Conservation (phyloP, 2,888 invertebrate species). For the Aradus depressus region DNA sequence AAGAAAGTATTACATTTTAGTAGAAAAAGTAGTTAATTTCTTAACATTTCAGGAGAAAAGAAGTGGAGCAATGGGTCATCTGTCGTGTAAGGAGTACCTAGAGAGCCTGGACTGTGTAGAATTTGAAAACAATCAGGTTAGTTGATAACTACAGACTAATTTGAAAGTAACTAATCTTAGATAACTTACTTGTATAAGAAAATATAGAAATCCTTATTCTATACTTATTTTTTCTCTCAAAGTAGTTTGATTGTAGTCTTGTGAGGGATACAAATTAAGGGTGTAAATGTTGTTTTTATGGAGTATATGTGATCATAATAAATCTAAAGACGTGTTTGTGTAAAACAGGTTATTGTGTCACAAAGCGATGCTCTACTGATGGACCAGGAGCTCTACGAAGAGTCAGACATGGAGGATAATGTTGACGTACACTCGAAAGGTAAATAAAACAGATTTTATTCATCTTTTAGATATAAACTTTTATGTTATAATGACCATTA, state of each 20-base stretch:
- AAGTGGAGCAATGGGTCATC: not conserved
- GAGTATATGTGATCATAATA: not conserved
- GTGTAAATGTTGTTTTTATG: too few species aligned
- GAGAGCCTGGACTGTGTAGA: conserved; percentile 11
- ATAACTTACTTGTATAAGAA: too few species aligned
- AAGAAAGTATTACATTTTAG: not conserved
- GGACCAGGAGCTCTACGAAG: conserved; percentile 7
- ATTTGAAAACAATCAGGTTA: conserved; percentile 5
- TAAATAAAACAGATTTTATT: too few species aligned
- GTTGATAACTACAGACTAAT: too few species aligned
- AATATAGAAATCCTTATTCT: too few species aligned
- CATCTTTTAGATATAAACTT: too few species aligned
- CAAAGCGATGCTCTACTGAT: conserved; percentile 1
- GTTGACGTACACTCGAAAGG: too few species aligned
- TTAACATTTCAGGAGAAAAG: conserved; percentile 5
- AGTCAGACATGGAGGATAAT: conserved; percentile 6
- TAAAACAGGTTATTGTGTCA: not conserved
- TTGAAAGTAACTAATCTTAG: too few species aligned
- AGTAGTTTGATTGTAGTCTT: too few species aligned
- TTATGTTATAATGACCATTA: too few species aligned
- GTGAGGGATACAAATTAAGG: too few species aligned
- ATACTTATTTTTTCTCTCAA: too few species aligned
- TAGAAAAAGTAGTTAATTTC: not conserved
- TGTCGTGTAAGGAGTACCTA: conserved; percentile 7
- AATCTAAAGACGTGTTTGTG: not conserved